Evolutionary conservation across 2,113 vertebrate genomes (phyloP).

Genomic region (Parus major): DNA sequence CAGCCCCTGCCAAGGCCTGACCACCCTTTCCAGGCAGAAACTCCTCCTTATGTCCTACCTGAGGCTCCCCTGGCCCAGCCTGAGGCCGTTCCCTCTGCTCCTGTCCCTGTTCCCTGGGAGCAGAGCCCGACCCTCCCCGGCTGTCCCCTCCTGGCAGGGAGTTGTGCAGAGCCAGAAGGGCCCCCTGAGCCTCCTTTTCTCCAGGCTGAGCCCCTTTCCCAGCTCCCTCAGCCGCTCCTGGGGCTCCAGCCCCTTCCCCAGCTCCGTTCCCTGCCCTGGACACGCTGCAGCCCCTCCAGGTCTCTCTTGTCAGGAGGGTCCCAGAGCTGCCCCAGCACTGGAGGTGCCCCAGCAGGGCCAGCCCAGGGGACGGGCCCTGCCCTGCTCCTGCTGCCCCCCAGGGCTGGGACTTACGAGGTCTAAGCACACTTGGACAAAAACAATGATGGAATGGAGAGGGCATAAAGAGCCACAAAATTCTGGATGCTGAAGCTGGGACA

Average conservation of each 20-base stretch:
- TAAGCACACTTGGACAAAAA: background rate
- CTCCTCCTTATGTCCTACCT: accelerated
- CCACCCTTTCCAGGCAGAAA: accelerated
- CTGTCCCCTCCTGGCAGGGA: background rate
- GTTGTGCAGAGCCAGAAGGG: background rate
- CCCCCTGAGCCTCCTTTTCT: background rate
- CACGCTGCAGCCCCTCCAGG: background rate
- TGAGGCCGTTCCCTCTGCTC: background rate
- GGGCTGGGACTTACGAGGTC: accelerated
- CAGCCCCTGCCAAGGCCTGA: background rate
- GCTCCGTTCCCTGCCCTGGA: background rate
- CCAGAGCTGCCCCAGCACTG: background rate
- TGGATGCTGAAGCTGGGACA: background rate
- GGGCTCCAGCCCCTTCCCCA: background rate
- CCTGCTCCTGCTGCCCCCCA: background rate
- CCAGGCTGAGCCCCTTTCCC: background rate
- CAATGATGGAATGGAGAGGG: background rate
- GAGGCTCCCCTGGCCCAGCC: accelerated
- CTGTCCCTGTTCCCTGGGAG: background rate
- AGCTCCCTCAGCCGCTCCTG: background rate
- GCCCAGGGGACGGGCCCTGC: background rate
- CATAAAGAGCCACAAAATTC: background rate
- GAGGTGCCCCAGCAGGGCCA: background rate
- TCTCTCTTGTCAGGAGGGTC: background rate
- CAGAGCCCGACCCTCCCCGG: background rate